These are phyloP conservation scores for Etheostoma cragini DNA, from an alignment of 2,113 vertebrate genomes.

Conservation along the genomic window DNA sequence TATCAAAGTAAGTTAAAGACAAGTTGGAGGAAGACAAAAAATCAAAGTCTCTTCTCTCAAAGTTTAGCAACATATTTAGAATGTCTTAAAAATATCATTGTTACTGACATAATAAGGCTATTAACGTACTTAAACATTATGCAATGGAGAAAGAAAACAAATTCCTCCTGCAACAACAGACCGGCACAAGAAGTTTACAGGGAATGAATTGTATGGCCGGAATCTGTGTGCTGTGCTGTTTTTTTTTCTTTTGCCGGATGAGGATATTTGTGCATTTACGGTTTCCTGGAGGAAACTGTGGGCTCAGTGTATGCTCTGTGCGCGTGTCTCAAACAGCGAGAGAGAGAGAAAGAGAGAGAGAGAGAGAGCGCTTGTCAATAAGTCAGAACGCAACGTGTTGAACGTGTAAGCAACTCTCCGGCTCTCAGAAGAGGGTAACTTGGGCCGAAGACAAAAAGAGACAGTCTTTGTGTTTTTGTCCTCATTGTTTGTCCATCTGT, in stretches of 20 bases:
- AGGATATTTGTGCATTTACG: constrained; percentile 78
- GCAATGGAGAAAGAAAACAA: constrained; percentile 55
- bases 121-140: constrained; percentile 51
- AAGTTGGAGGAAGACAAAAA: background rate
- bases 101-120: constrained; percentile 11
- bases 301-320: constrained; percentile 58
- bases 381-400: constrained; percentile 65
- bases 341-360: constrained; percentile 13
- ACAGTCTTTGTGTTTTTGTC: background rate
- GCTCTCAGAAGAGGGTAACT: constrained; percentile 16
- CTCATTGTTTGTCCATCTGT: background rate
- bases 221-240: constrained; percentile 61
- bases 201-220: constrained; percentile 61
- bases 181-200: constrained; percentile 8
- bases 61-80: background rate
- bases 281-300: constrained; percentile 90
- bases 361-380: constrained; percentile 55
- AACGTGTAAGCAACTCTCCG: constrained; percentile 40
- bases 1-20: background rate
- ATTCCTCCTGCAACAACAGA: constrained; percentile 60
- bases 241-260: constrained; percentile 56
- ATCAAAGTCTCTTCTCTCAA: background rate
- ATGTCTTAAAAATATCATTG: background rate
- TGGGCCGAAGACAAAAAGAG: background rate
- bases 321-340: constrained; percentile 42